A percentile compares a stretch with the other conserved stretches of the same genome.
Evolutionary conservation across 2,797 vertebrate genomes (phyloP).

Genomic region (Atherinosoma microstoma): DNA sequence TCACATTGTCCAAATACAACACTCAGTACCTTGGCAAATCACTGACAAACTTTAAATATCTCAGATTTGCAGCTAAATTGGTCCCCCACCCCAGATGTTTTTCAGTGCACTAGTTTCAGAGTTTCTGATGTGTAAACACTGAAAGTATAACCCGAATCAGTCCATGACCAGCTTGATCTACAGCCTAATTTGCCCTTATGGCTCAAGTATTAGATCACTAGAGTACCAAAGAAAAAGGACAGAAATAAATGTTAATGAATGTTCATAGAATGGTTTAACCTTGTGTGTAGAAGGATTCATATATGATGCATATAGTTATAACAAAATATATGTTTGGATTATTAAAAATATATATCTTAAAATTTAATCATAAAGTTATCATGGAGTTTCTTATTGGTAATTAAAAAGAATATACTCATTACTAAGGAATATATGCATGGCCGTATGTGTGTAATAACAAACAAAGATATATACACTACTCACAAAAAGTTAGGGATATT

Average conservation of each 20-base stretch:
- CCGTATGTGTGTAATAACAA: background rate
- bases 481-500: too few relatives aligned
- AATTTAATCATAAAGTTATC: background rate
- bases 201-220: background rate
- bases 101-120: background rate
- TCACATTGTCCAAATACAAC: conserved; percentile 13
- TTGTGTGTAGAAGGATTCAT: background rate
- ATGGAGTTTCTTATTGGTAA: background rate
- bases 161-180: background rate
- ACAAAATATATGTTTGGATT: background rate
- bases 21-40: background rate
- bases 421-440: background rate
- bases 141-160: background rate
- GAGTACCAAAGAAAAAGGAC: background rate
- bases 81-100: background rate
- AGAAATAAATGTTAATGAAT: conserved; percentile 8
- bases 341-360: background rate
- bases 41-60: conserved; percentile 17
- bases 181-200: background rate
- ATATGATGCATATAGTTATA: background rate
- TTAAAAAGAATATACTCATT: background rate
- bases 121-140: background rate
- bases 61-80: background rate
- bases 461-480: background rate
- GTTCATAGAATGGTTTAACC: background rate